Evolutionary conservation across 2,797 vertebrate genomes (phyloP), one percentile per base, ranked within the genome.

Genomic region (Clarias platycephalus): DNA sequence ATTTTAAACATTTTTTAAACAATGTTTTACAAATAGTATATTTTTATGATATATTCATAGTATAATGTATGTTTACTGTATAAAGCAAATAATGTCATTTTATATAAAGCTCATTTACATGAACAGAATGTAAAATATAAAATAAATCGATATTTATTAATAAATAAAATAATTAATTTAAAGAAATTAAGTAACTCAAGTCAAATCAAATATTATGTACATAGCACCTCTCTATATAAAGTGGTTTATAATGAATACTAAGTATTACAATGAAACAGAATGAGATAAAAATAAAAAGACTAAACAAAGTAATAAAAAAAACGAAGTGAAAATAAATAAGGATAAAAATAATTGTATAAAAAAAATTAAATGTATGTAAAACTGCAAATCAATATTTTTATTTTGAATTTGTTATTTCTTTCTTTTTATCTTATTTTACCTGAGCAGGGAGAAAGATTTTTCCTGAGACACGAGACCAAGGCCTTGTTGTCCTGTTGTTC

Each of bases 401-500:
- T 26, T 15, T n/a, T 4, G 2, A 22, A 68, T 68, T 10, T 37
- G 28, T 37, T 7, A 13, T 18, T 28, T 70, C 3, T 40, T 26
- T 63, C 3, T n/a, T 28, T 5, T 66, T 15, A 20, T 67, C 20
- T 31, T 16, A 31, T 28, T 31, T 28, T 6, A 6, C 16, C 18
- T 66, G 63, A 34, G 8, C 28, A 37, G 5, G n/a, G 12, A 15
- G 20, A 9, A 72, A 15, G 40, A 72, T 15, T 24, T 15, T 3
- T 0, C 20, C 58, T 26, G 10, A 62, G 62, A 81, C 24, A 37
- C 60, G 37, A 68, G 82, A 80, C 44, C n/a, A 67, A 60, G 81
- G 34, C 77, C 49, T 82, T 31, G 64, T 24, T 34, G 34, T 75
- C 49, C 63, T 62, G 66, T 34, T 82, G n/a, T 78, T 72, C 31